Evolutionary conservation across 2,888 invertebrate species (phyloP).

Genomic region (Psylliodes chrysocephalus): DNA sequence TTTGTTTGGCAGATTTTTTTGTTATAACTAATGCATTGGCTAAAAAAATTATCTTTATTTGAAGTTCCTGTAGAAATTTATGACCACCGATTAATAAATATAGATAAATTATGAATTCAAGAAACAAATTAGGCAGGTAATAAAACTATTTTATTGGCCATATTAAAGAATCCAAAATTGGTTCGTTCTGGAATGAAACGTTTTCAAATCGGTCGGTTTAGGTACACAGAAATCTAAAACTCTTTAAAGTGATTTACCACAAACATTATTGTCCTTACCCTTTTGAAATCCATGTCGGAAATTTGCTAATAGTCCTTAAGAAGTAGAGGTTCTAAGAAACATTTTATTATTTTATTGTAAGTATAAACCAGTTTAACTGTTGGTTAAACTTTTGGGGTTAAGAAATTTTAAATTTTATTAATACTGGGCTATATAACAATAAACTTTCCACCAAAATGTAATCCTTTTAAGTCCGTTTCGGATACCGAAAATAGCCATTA

Average conservation of each 20-base stretch:
- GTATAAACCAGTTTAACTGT: constrained; percentile 35
- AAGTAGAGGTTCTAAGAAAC: constrained; percentile 20
- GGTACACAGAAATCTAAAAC: not conserved
- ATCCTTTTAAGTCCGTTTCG: constrained; percentile 25
- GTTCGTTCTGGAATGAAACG: too few species aligned
- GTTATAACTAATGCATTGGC: too few species aligned
- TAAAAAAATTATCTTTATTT: too few species aligned
- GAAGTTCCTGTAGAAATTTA: too few species aligned
- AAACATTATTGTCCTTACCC: not conserved
- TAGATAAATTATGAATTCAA: too few species aligned
- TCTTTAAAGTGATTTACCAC: not conserved
- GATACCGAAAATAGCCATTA: constrained; percentile 26
- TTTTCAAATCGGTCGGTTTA: too few species aligned
- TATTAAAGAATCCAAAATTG: too few species aligned
- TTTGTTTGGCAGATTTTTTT: too few species aligned
- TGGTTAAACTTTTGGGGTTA: not conserved
- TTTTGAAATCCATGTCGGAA: constrained; percentile 13
- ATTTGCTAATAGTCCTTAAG: constrained; percentile 4
- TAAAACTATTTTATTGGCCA: too few species aligned
- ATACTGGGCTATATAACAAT: constrained; percentile 7
- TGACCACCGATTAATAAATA: too few species aligned
- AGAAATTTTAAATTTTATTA: constrained; percentile 9
- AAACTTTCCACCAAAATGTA: constrained; percentile 20
- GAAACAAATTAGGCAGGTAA: too few species aligned
- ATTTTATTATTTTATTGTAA: constrained; percentile 37